Base-by-base conservation (phyloP, 1,140 invertebrate genomes). In the Drosophila subpulchrella region DNA sequence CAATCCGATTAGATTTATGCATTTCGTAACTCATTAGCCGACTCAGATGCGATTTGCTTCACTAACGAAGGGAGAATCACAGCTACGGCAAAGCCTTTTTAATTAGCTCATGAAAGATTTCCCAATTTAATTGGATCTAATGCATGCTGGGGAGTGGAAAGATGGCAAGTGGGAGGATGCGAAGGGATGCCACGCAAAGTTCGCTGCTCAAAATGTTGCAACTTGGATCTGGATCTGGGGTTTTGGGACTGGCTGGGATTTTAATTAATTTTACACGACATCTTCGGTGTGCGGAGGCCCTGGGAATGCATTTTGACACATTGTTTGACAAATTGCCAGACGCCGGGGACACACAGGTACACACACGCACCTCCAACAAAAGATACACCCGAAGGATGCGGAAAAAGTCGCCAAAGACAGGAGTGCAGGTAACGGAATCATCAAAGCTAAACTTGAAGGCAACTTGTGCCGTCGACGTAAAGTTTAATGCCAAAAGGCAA, bases 241-340 rank as follows among this genome's bases (percentile, higher is more conserved):
- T 20, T 57, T 30, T 50, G 58, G 58, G 47, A 30, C 24, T 50
- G 34, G 34, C 34, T 41, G 48, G 65, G 65, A 41, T 68, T 81
- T 89, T 89, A 90, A 89, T 89, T 89, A 85, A 90, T 90, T 78
- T 71, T 81, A 81, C 76, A 82, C 47, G 63, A 57, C 61, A 55
- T 46, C 15, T 42, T 15, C 12, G 13, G n/a, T 42, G 71, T 6
- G 53, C 0, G 2, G 44, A 56, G 53, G 47, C 71, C 50, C 53
- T 55, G 57, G 62, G 72, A 55, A 55, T 81, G 74, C 77, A 85
- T 78, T 88, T 72, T 90, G 85, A 85, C 85, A 89, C 85, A 90
- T 89, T 89, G 85, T 89, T 89, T 89, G 85, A 89, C 85, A 89
- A 89, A 89, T 90, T 89, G 81, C 78, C 70, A 75, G 78, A 72